Conservation (phyloP, 2,888 invertebrate genomes). For the Sisyra terminalis region DNA sequence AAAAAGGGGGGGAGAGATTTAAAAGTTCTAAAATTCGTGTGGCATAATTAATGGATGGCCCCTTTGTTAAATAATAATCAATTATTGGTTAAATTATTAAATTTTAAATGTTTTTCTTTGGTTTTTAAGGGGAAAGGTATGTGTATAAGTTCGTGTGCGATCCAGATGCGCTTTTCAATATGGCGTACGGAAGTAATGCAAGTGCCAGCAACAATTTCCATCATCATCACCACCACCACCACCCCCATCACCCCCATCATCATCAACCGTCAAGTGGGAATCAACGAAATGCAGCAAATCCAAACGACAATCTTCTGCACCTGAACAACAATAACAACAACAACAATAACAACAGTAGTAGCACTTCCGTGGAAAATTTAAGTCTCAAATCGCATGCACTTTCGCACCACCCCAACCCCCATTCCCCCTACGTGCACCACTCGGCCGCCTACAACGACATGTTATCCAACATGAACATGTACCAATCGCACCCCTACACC, state of each 20-base stretch:
- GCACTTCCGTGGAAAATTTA: slow-evolving; percentile 20
- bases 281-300: slow-evolving; percentile 1
- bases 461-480: slow-evolving; percentile 19
- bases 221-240: background rate
- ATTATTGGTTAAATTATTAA: too few relatives aligned
- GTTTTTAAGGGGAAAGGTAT: slow-evolving; percentile 66
- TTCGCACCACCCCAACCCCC: slow-evolving; percentile 19
- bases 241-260: slow-evolving; percentile 12
- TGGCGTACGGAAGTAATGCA: slow-evolving; percentile 44
- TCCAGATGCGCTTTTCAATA: slow-evolving; percentile 76
- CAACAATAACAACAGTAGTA: slow-evolving; percentile 16
- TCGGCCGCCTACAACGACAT: slow-evolving; percentile 22
- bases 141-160: slow-evolving; percentile 96
- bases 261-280: background rate
- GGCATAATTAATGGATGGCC: too few relatives aligned
- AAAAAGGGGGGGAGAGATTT: too few relatives aligned
- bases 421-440: background rate
- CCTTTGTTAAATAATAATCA: too few relatives aligned
- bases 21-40: too few relatives aligned
- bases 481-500: slow-evolving; percentile 7
- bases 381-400: slow-evolving; percentile 19
- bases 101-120: too few relatives aligned
- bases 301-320: background rate
- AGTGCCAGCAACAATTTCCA: slow-evolving; percentile 14
- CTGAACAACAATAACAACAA: slow-evolving; percentile 12